A percentile compares a stretch with the other conserved stretches of the same genome.
phyloP scores from a whole-genome alignment of 2,113 vertebrate genomes.

The Ovis canadensis region DNA sequence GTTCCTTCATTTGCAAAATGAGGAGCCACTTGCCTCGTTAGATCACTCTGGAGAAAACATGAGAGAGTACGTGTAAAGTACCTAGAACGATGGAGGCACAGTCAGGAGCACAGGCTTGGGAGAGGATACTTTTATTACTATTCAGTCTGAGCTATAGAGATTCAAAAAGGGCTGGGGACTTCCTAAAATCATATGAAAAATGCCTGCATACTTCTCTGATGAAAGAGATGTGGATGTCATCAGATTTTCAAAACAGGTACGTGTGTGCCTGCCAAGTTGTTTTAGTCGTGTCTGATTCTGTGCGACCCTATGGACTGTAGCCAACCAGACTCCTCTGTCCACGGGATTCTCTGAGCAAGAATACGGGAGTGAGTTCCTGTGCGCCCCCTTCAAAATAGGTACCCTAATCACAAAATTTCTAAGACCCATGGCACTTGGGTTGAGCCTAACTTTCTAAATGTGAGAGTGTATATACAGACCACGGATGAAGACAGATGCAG shows the following conservation, averaged over 20 bases:
- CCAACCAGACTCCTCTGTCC: not conserved
- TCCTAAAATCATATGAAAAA: not conserved
- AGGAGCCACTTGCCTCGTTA: not conserved
- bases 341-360: not conserved
- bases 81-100: not conserved
- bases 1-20: not conserved
- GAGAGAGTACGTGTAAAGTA: not conserved
- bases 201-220: not conserved
- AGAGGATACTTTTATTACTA: not conserved
- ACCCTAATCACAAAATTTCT: not conserved
- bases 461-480: not conserved
- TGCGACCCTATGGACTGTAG: not conserved
- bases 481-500: not conserved
- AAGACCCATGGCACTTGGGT: not conserved
- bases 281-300: not conserved
- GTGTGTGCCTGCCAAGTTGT: not conserved
- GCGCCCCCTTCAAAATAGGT: not conserved
- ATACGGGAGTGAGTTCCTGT: not conserved
- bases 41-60: not conserved
- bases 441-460: not conserved
- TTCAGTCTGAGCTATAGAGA: not conserved
- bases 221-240: not conserved
- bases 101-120: not conserved
- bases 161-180: not conserved
- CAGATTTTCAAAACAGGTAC: not conserved